These are phyloP conservation scores for Masnerella sp. DNA, from an alignment of 2,888 invertebrate genomes.

Conservation along the genomic window DNA sequence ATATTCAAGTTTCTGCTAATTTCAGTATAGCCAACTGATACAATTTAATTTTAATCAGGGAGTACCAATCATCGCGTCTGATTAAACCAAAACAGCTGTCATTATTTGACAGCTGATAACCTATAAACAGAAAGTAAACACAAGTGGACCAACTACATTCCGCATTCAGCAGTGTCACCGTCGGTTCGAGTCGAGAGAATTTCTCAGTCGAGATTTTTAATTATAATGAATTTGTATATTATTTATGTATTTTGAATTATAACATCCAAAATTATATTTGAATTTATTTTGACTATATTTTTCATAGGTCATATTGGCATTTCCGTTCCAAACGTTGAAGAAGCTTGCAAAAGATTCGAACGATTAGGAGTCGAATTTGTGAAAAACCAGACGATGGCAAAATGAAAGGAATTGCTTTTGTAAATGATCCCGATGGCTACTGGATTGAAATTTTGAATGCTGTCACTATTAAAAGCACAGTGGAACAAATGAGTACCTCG, in stretches of 20 bases:
- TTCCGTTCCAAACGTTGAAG: conserved; percentile 91
- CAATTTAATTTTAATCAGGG: not conserved
- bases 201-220: too few relatives aligned
- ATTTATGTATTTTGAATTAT: too few relatives aligned
- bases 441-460: conserved; percentile 89
- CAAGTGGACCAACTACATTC: too few relatives aligned
- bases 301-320: conserved; percentile 95
- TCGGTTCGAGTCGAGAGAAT: too few relatives aligned
- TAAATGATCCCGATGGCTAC: too few relatives aligned
- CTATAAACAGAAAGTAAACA: too few relatives aligned
- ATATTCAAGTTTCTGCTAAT: not conserved
- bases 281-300: too few relatives aligned
- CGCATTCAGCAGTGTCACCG: too few relatives aligned
- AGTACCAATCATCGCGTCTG: conserved; percentile 75
- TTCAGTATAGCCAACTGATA: not conserved
- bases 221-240: too few relatives aligned
- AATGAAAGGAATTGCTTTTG: conserved; percentile 96
- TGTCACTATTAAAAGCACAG: conserved; percentile 62
- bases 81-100: conserved; percentile 55
- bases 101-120: conserved; percentile 52
- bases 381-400: conserved; percentile 94
- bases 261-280: too few relatives aligned
- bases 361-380: conserved; percentile 91
- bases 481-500: too few relatives aligned
- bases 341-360: conserved; percentile 92